Conservation (phyloP, 2,888 invertebrate species). For the Anarsia innoxiella region DNA sequence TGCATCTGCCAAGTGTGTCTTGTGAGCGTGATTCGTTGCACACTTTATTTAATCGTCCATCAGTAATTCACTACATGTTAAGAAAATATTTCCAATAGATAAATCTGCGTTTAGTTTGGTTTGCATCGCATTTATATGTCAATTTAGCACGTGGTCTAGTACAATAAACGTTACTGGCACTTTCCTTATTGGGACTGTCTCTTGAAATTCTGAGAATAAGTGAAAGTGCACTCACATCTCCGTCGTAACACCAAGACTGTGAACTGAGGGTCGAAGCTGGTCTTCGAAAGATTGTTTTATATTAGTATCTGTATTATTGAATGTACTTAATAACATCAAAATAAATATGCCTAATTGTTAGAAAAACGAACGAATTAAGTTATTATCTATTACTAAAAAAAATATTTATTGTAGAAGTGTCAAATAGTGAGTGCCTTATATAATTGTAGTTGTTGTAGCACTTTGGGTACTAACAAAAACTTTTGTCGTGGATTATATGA, state of each 20-base stretch:
- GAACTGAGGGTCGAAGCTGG: constrained; percentile 33
- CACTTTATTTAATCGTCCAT: constrained; percentile 4
- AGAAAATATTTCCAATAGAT: constrained; percentile 20
- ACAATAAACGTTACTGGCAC: too few relatives aligned
- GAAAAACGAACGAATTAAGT: neutral
- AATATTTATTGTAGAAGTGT: constrained; percentile 26
- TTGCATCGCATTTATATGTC: neutral
- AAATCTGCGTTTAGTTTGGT: constrained; percentile 5
- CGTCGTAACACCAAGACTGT: neutral
- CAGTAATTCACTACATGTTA: constrained; percentile 6
- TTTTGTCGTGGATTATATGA: neutral
- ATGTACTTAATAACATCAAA: constrained; percentile 25
- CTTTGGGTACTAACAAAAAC: too few relatives aligned
- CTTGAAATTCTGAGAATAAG: constrained; percentile 4
- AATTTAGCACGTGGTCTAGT: too few relatives aligned
- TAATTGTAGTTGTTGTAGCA: constrained; percentile 25
- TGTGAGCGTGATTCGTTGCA: constrained; percentile 2
- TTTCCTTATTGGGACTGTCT: constrained; percentile 1
- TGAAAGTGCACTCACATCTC: constrained; percentile 8
- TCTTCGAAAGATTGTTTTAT: constrained; percentile 30
- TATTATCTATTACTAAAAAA: constrained; percentile 6
- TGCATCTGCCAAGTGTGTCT: constrained; percentile 16
- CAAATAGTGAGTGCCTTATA: constrained; percentile 49
- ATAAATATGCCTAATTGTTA: constrained; percentile 4
- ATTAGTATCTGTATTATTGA: constrained; percentile 22